Evolutionary conservation across 2,888 invertebrate genomes (phyloP).

Genomic region (Drosophila barbarae): DNA sequence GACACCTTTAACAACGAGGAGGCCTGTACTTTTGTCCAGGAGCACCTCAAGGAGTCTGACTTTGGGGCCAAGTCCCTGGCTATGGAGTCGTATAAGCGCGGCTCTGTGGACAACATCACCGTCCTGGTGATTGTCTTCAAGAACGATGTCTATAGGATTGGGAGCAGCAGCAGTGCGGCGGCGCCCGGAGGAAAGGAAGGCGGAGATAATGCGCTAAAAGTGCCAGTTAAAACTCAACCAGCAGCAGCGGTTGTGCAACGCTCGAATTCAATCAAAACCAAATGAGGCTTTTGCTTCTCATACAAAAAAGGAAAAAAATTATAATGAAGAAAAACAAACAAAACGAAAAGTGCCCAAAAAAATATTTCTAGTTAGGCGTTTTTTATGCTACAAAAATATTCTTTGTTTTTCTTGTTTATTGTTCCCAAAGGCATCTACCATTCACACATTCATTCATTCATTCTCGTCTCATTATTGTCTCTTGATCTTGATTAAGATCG

Average conservation of each 20-base stretch:
- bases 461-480: slow-evolving; percentile 8
- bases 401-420: slow-evolving; percentile 26
- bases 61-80: slow-evolving; percentile 95
- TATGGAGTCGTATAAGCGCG: slow-evolving; percentile 93
- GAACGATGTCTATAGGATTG: slow-evolving; percentile 80
- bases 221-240: slow-evolving; percentile 52
- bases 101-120: slow-evolving; percentile 97
- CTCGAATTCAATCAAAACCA: slow-evolving; percentile 62
- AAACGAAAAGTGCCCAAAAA: slow-evolving; percentile 60
- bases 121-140: slow-evolving; percentile 93
- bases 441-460: slow-evolving; percentile 4
- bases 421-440: slow-evolving; percentile 11
- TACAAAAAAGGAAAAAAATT: neutral
- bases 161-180: slow-evolving; percentile 24
- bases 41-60: slow-evolving; percentile 90
- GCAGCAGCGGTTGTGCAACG: slow-evolving; percentile 52
- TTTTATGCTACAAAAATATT: slow-evolving; percentile 19
- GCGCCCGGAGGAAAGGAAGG: slow-evolving; percentile 6
- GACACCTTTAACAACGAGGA: slow-evolving; percentile 97
- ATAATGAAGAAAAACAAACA: slow-evolving; percentile 13
- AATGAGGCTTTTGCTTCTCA: slow-evolving; percentile 46
- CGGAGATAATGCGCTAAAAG: slow-evolving; percentile 25
- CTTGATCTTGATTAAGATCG: slow-evolving; percentile 23
- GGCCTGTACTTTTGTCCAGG: slow-evolving; percentile 92
- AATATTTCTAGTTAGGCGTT: slow-evolving; percentile 43